Conservation (phyloP, 2,113 vertebrate genomes). For the Entelurus aequoreus region DNA sequence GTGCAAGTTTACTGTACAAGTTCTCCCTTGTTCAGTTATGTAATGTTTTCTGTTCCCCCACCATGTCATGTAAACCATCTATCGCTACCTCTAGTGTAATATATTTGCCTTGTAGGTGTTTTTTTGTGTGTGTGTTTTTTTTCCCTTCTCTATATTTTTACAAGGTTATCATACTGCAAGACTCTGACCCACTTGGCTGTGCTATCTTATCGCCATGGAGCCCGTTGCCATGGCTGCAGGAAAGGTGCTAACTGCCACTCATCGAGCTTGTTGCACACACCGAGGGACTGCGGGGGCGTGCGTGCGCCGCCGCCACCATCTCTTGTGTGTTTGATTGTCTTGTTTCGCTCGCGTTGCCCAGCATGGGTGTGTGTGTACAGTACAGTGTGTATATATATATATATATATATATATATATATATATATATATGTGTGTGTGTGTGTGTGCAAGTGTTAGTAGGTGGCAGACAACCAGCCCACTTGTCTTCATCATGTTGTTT, state of each 20-base stretch:
- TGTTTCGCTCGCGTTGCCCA: slow-evolving; percentile 29
- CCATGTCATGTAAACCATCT: neutral
- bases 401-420: neutral
- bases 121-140: neutral
- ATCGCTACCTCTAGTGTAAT: slow-evolving; percentile 10
- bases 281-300: slow-evolving; percentile 41
- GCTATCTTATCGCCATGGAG: slow-evolving; percentile 64
- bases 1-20: no score
- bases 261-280: slow-evolving; percentile 54
- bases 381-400: neutral
- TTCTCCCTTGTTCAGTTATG: neutral
- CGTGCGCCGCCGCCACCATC: slow-evolving; percentile 2
- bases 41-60: no score
- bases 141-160: slow-evolving; percentile 31
- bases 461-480: slow-evolving; percentile 31
- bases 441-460: slow-evolving; percentile 1
- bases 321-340: slow-evolving; percentile 29
- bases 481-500: slow-evolving; percentile 46
- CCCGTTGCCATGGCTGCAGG: slow-evolving; percentile 71
- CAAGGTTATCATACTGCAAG: slow-evolving; percentile 65
- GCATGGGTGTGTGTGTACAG: neutral
- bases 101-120: slow-evolving; percentile 57
- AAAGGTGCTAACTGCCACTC: slow-evolving; percentile 71
- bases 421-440: neutral
- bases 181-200: slow-evolving; percentile 71